Percentiles rank a stretch among this genome's conserved stretches.
Evolutionary conservation across 2,797 vertebrate species (phyloP).

Genomic region (Hoplostethus mediterraneus): DNA sequence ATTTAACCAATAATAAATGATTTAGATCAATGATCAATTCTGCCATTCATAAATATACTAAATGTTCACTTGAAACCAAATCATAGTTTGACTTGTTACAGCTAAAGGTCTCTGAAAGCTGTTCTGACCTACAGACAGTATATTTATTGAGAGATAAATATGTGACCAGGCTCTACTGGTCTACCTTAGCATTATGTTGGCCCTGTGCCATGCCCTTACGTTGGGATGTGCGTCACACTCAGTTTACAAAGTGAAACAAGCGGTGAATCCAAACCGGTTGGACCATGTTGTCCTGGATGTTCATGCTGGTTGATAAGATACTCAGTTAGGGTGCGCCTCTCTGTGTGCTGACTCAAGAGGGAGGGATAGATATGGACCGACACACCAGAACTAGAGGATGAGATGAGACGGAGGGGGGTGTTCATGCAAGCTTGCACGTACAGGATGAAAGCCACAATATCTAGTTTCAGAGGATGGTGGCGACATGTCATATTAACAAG

Average conservation of each 20-base stretch:
- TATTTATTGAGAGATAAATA: too few species aligned
- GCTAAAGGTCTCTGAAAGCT: neutral
- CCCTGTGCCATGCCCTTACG: conserved; percentile 64
- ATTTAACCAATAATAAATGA: neutral
- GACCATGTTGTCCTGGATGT: conserved; percentile 65
- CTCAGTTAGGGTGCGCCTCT: conserved; percentile 35
- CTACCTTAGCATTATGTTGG: conserved; percentile 53
- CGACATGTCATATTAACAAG: conserved; percentile 20
- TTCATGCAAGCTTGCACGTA: neutral
- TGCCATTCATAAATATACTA: conserved; percentile 13
- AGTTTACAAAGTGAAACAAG: conserved; percentile 71
- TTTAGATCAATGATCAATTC: neutral
- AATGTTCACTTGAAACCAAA: conserved; percentile 23
- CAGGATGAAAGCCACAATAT: conserved; percentile 26
- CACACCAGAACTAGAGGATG: conserved; percentile 55
- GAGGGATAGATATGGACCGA: conserved; percentile 60
- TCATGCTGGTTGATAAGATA: conserved; percentile 70
- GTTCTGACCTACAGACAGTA: conserved; percentile 48
- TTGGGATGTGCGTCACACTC: conserved; percentile 77
- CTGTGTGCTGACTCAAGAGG: conserved; percentile 63
- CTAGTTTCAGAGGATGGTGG: conserved; percentile 38
- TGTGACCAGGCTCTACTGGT: conserved; percentile 30
- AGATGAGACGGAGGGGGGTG: neutral
- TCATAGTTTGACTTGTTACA: neutral
- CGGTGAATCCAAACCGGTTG: conserved; percentile 68